Evolutionary conservation across 2,113 vertebrate species (phyloP), one percentile per base, ranked within the genome.

Genomic region (Monopterus albus): DNA sequence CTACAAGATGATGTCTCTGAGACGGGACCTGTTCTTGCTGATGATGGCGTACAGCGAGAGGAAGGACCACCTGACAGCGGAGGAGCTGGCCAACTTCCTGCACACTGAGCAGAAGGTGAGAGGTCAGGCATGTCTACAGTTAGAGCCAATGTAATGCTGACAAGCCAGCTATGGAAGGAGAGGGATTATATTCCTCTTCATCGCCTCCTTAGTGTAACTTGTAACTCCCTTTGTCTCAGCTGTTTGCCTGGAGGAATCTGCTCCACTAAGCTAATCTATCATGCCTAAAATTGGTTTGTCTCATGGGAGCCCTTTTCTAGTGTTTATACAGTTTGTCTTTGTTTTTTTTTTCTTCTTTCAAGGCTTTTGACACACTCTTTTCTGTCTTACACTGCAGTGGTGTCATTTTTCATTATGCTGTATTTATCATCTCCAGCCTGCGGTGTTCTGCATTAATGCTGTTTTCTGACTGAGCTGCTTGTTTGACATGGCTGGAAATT

Each of bases 1-100:
- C 88, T 99, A 99, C 88, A 97, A 95, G 91, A 99, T 99, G 97
- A 98, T 99, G 96, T 99, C 97, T 4, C 81, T 97, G 68, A 92
- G 98, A 13, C 92, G 98, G 14, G 98, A 99, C 50, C 94, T 99
- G 38, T 99, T 95, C 89, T 85, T 99, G 40, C 49, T 99, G 75
- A 95, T 99, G 59, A 87, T 98, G 78, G 95, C 91, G 70, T 98
- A 96, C 90, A 98, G 97, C 14, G 95, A 97, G 87, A 97, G 95
- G 90, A 99, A 97, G 81, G 97, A 99, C 87, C 94, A 98, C 67
- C 93, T 99, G 42, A 98, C 95, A 0, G 82, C 85, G 0, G 96
- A 98, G 1, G 96, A 99, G 39, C 89, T 99, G 23, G 93, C 94
- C 38, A 94, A 95, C 82, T 96, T 99, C 79, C 91, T 99, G 36